Evolutionary conservation across 2,797 vertebrate genomes (phyloP).

Genomic region (Falco biarmicus): DNA sequence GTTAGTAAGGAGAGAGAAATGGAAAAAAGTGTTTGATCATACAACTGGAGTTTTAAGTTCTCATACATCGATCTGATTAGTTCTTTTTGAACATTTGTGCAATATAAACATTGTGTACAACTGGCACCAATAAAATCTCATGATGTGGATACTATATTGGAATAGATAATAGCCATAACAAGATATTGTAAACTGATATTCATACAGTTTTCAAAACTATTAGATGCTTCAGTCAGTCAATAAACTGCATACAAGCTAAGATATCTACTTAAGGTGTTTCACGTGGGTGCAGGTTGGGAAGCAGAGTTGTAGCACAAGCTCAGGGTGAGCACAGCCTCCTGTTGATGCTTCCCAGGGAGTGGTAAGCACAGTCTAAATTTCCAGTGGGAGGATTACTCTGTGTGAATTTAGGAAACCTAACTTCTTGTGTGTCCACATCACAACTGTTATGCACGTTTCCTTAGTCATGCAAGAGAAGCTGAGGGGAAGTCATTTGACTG

Average conservation of each 20-base stretch:
- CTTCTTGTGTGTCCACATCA: neutral
- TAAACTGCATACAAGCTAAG: neutral
- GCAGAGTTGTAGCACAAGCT: neutral
- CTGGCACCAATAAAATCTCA: neutral
- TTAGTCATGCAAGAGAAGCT: neutral
- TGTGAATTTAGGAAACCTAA: neutral
- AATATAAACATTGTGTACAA: neutral
- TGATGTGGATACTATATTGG: neutral
- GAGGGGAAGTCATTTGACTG: neutral
- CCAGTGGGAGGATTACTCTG: neutral
- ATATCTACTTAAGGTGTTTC: neutral
- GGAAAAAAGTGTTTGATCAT: neutral
- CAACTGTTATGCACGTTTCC: neutral
- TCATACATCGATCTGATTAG: neutral
- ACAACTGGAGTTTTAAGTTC: neutral
- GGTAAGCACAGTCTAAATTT: neutral
- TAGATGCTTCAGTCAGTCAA: neutral
- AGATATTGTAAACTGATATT: neutral
- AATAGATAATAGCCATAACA: neutral
- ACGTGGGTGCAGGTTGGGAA: neutral
- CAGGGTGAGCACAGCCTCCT: neutral
- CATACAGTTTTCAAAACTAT: neutral
- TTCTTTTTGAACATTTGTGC: neutral
- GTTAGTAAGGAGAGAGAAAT: neutral
- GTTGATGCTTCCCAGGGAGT: neutral